Evolutionary conservation across 1,140 invertebrate genomes (phyloP), one percentile per base, ranked within the genome.

Genomic region (Gonioctena quinquepunctata): DNA sequence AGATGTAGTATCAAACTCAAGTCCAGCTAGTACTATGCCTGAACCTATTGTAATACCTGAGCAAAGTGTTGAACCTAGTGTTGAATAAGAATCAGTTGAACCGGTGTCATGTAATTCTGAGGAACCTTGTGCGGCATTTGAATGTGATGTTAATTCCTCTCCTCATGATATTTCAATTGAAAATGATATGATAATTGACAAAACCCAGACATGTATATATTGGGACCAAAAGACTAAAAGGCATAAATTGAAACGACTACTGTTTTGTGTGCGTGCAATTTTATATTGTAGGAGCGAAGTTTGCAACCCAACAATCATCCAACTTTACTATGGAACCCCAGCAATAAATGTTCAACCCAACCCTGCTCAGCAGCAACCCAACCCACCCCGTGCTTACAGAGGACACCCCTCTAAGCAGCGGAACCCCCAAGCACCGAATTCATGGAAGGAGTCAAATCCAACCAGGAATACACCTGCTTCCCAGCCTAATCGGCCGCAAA

Each of bases 191-290:
- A 60, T 0, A 6, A 27, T 6, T 59, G 52, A 59, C 52, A 21
- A 21, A 59, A 67, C 18, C 18, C 22, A 67, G 27, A 62, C 8
- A 25, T 67, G 66, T 67, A 67, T 67, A 26, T 67, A 71, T 19
- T 42, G 64, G 26, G 63, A 66, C 22, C 42, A 54, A 66, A 50
- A 66, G 76, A 79, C 27, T 75, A 77, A 11, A 26, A 33, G 65
- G 62, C 78, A 22, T 79, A 79, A 68, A 74, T 74, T 13, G 65
- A 67, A 67, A 63, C 18, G 22, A 67, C 66, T 67, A 16, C 54
- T 22, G 6, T 59, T 63, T 42, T 60, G 62, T 69, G 5, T 26
- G 13, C 54, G 48, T 42, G n/a, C n/a, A n/a, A n/a, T n/a, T n/a
- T n/a, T n/a, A n/a, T n/a, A n/a, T n/a, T n/a, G n/a, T n/a, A n/a